These are phyloP conservation scores for Bombus affinis DNA, from an alignment of 1,140 invertebrate genomes.

Conservation along the genomic window DNA sequence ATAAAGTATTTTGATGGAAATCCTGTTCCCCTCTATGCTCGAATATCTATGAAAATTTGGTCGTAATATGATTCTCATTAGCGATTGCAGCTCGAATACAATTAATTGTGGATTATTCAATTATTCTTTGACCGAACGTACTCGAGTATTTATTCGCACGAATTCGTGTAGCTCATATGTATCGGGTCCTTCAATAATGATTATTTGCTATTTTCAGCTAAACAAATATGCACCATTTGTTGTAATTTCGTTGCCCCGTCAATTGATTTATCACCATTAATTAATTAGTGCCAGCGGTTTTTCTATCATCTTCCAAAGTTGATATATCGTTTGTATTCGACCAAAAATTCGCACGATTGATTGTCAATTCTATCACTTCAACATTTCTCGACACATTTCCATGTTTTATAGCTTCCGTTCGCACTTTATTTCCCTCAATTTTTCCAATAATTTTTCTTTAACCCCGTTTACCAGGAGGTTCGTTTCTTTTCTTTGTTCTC, in stretches of 20 bases:
- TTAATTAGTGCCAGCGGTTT: not conserved
- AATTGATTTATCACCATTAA: not conserved
- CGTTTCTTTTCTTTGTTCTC: not conserved
- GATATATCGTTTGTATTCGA: not conserved
- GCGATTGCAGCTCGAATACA: not conserved
- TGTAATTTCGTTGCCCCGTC: not conserved
- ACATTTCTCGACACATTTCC: not conserved
- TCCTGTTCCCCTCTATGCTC: not conserved
- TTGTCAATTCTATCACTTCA: not conserved
- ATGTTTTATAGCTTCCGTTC: not conserved
- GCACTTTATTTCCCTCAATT: not conserved
- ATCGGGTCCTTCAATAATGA: not conserved
- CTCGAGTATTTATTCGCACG: not conserved
- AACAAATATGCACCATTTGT: not conserved
- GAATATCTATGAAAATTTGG: not conserved
- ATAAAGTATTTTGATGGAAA: not conserved
- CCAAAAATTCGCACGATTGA: too few relatives aligned
- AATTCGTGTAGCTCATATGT: conserved; percentile 1
- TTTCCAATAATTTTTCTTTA: conserved; percentile 38
- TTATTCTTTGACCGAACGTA: not conserved
- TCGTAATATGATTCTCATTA: not conserved
- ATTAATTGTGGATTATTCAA: conserved; percentile 29
- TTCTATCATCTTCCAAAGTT: not conserved
- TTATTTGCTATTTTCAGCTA: not conserved
- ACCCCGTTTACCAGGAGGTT: not conserved